These are phyloP conservation scores for Circaetus cinerascens DNA, from an alignment of 2,113 vertebrate genomes.

Conservation along the genomic window DNA sequence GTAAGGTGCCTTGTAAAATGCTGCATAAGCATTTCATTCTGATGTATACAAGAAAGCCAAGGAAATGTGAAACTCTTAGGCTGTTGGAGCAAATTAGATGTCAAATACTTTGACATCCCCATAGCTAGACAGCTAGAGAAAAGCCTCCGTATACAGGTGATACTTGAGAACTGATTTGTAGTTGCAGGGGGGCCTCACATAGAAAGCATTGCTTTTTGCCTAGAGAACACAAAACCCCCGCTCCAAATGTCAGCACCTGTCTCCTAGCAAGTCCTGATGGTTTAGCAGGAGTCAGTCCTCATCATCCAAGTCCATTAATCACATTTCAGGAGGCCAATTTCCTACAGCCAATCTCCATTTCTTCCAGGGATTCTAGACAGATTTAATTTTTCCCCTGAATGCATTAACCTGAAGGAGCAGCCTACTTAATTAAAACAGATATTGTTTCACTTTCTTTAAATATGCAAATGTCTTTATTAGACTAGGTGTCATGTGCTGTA, in stretches of 20 bases:
- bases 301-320: constrained; percentile 24
- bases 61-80: neutral
- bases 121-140: neutral
- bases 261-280: neutral
- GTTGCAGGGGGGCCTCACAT: neutral
- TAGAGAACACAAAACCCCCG: fast-evolving
- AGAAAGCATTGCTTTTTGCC: fast-evolving
- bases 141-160: neutral
- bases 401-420: constrained; percentile 61
- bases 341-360: constrained; percentile 8
- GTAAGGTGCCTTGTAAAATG: neutral
- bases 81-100: neutral
- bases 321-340: constrained; percentile 26
- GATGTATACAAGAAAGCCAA: fast-evolving
- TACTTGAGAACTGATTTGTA: neutral
- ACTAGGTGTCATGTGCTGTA: constrained; percentile 4
- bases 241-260: neutral
- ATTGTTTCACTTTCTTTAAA: constrained; percentile 59
- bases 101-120: neutral
- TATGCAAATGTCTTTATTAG: constrained; percentile 61
- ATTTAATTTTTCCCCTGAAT: constrained; percentile 56
- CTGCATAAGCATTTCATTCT: neutral
- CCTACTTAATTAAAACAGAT: constrained; percentile 63
- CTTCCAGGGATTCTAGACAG: constrained; percentile 31
- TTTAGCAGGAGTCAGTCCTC: neutral